Conservation (phyloP, 1,140 invertebrate species). For the Teleogryllus occipitalis region DNA sequence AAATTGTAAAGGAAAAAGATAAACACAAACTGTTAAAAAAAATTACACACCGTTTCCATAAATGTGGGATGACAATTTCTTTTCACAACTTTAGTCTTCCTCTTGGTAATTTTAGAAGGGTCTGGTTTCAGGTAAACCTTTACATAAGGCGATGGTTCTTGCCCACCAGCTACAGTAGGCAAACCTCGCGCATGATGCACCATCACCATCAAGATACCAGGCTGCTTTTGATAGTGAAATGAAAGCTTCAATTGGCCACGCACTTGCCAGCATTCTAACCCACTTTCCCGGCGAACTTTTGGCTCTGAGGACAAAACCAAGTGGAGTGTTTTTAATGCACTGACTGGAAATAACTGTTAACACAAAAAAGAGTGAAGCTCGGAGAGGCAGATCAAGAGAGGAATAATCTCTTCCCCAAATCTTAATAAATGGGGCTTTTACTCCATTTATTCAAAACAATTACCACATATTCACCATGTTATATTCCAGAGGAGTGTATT, state of each 20-base stretch:
- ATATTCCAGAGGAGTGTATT: no score
- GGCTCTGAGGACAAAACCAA: constrained; percentile 20
- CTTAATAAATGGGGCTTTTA: no score
- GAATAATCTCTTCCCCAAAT: no score
- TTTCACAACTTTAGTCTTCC: constrained; percentile 89
- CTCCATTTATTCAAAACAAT: no score
- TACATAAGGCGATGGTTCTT: constrained; percentile 84
- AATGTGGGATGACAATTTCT: constrained; percentile 91
- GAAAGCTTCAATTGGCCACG: constrained; percentile 57
- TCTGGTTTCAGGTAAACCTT: constrained; percentile 89
- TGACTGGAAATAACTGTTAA: no score
- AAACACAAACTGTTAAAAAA: background rate
- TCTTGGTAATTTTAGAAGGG: constrained; percentile 80
- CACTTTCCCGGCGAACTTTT: constrained; percentile 6
- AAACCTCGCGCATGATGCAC: constrained; percentile 82
- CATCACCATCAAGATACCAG: constrained; percentile 70
- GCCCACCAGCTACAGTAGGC: constrained; percentile 57
- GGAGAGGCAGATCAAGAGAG: no score
- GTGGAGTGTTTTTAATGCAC: background rate
- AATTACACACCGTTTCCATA: constrained; percentile 83
- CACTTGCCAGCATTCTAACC: constrained; percentile 29
- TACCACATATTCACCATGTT: no score
- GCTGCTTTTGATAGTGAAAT: constrained; percentile 62
- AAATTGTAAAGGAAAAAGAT: no score
- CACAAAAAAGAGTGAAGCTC: no score